Percentiles rank a stretch among this genome's conserved stretches.
Evolutionary conservation across 2,888 invertebrate species (phyloP).

Genomic region (Aplocera efformata): DNA sequence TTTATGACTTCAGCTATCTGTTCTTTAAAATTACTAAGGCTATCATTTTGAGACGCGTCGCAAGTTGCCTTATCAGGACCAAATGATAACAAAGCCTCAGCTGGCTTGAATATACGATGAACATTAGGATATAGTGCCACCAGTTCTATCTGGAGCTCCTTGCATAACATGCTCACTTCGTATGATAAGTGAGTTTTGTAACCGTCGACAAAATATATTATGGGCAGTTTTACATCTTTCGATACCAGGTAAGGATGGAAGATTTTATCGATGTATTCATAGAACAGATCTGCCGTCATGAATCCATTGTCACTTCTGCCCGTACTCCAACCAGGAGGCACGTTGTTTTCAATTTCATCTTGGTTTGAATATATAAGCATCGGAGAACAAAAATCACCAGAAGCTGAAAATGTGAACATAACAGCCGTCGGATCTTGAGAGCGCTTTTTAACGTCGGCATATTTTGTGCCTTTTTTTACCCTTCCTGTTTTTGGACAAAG

Average conservation of each 20-base stretch:
- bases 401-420: conserved; percentile 14
- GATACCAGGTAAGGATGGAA: conserved; percentile 6
- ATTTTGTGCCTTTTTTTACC: neutral
- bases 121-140: conserved; percentile 21
- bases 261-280: conserved; percentile 14
- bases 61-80: no score
- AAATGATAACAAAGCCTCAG: neutral
- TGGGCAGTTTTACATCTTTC: conserved; percentile 13
- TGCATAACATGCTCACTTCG: conserved; percentile 16
- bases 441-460: neutral
- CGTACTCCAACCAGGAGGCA: conserved; percentile 15
- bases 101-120: conserved; percentile 20
- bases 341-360: neutral
- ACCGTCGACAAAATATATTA: conserved; percentile 27
- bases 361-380: conserved; percentile 7
- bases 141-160: conserved; percentile 8
- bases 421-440: conserved; percentile 4
- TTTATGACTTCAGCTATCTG: no score
- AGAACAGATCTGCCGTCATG: conserved; percentile 12
- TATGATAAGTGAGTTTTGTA: conserved; percentile 25
- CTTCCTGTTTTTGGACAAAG: no score
- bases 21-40: no score
- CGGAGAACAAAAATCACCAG: neutral
- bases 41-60: no score
- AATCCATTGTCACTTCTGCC: conserved; percentile 13